Evolutionary conservation across 2,797 vertebrate genomes (phyloP).

Genomic region (Harpagifer antarcticus): DNA sequence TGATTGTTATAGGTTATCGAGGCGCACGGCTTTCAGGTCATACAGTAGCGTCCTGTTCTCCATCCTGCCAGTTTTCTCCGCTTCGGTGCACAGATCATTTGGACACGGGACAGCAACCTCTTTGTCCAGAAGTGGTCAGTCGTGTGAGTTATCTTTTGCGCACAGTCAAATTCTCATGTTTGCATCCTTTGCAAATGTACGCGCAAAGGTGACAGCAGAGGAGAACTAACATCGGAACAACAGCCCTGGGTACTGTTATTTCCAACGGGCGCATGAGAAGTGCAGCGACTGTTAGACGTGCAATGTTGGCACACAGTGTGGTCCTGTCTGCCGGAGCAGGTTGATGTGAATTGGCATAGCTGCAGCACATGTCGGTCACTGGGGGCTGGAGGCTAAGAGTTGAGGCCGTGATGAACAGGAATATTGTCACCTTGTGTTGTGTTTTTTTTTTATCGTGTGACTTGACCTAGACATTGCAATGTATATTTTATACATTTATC

Average conservation of each 20-base stretch:
- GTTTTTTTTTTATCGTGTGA: not conserved
- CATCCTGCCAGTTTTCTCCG: not conserved
- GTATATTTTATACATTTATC: not conserved
- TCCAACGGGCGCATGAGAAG: not conserved
- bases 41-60: too few species aligned
- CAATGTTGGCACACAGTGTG: conserved; percentile 5
- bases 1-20: too few species aligned
- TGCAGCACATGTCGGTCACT: not conserved
- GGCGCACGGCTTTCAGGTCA: not conserved
- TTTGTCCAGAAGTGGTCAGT: conserved; percentile 39
- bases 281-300: not conserved
- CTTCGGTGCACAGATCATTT: not conserved
- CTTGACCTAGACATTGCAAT: not conserved
- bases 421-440: not conserved
- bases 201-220: conserved; percentile 3
- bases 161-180: not conserved
- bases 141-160: conserved; percentile 4
- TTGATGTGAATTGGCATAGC: too few species aligned
- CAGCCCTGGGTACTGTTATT: fast-evolving
- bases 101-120: conserved; percentile 35
- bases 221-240: not conserved
- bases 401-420: not conserved
- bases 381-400: not conserved
- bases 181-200: not conserved
- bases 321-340: too few species aligned